Conservation (phyloP, 2,113 vertebrate species). For the Ameiurus melas region DNA sequence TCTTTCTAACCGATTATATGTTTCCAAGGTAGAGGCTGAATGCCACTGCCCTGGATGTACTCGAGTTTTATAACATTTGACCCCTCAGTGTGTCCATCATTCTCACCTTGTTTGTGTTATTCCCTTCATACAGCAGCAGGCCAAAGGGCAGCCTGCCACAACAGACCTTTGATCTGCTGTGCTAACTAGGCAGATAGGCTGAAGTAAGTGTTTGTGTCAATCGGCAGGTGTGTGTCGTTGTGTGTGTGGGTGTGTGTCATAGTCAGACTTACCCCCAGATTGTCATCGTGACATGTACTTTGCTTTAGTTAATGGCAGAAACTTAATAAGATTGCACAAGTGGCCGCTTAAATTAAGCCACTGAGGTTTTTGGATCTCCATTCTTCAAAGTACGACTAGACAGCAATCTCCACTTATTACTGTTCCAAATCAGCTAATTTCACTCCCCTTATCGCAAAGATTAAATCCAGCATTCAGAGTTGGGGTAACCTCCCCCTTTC, state of each 20-base stretch:
- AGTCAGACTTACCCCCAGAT: constrained; percentile 46
- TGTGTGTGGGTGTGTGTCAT: constrained; percentile 38
- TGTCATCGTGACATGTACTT: background rate
- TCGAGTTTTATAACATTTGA: background rate
- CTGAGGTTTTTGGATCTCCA: background rate
- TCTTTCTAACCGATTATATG: background rate
- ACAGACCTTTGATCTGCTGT: constrained; percentile 44
- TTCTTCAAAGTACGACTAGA: background rate
- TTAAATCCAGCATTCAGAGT: too few species aligned
- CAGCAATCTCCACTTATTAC: background rate
- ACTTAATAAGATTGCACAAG: background rate
- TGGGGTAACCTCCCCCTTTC: too few species aligned
- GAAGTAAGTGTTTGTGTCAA: background rate
- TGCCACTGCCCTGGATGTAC: background rate
- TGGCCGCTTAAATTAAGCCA: background rate
- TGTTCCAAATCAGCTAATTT: background rate
- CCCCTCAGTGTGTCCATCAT: too few species aligned
- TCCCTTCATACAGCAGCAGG: background rate
- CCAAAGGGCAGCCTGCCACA: constrained; percentile 41
- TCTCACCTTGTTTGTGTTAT: too few species aligned
- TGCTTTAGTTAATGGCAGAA: background rate
- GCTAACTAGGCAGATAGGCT: constrained; percentile 2
- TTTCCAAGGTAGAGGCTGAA: background rate
- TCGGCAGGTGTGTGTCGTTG: constrained; percentile 53
- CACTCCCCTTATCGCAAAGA: too few species aligned